These are phyloP conservation scores for Kryptopterus vitreolus DNA, from an alignment of 2,797 vertebrate species.

Conservation along the genomic window DNA sequence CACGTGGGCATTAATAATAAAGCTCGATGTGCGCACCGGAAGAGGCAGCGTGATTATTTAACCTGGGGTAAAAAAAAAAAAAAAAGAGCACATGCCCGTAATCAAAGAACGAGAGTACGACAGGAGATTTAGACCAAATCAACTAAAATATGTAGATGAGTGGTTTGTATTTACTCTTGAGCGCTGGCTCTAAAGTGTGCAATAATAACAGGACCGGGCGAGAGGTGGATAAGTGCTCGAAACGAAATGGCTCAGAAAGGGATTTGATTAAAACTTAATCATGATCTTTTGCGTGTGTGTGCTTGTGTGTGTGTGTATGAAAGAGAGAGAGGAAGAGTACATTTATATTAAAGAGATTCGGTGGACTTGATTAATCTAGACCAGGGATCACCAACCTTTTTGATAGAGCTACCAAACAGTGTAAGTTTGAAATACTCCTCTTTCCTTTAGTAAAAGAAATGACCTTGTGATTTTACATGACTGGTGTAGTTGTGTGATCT, in stretches of 20 bases:
- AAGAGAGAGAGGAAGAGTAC: slow-evolving; percentile 5
- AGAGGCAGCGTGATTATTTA: slow-evolving; percentile 11
- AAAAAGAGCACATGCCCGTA: not conserved
- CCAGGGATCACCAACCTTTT: no score
- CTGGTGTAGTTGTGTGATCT: not conserved
- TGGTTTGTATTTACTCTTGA: slow-evolving; percentile 14
- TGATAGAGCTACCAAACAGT: not conserved
- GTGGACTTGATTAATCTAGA: not conserved
- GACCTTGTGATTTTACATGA: no score
- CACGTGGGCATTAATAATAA: slow-evolving; percentile 33
- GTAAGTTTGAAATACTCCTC: no score
- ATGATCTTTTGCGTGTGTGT: slow-evolving; percentile 39
- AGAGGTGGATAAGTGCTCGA: slow-evolving; percentile 22
- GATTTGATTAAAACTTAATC: slow-evolving; percentile 35
- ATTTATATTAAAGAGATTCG: slow-evolving; percentile 26
- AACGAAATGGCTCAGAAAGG: slow-evolving; percentile 38
- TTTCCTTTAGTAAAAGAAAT: not conserved
- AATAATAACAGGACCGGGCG: slow-evolving; percentile 11
- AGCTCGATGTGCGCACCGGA: not conserved
- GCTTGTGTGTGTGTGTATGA: not conserved
- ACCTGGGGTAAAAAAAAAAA: not conserved
- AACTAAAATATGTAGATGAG: slow-evolving; percentile 22
- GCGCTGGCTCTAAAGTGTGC: not conserved
- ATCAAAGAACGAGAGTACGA: slow-evolving; percentile 38
- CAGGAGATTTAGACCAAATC: slow-evolving; percentile 23